These are phyloP conservation scores for Anoplolepis gracilipes DNA, from an alignment of 1,140 invertebrate genomes.

Conservation along the genomic window DNA sequence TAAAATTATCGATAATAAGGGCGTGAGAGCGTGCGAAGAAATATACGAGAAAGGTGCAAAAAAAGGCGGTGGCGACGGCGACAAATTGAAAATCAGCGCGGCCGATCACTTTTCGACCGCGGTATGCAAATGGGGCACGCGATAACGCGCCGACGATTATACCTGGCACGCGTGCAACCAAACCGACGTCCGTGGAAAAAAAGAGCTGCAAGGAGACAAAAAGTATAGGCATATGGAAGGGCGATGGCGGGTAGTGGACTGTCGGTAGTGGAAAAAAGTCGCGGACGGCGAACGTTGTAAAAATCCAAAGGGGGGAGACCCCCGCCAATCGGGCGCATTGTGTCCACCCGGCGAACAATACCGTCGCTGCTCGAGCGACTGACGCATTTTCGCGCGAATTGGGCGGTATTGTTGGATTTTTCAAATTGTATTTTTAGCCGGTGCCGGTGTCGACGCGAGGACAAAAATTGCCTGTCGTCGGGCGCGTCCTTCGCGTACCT, in stretches of 20 bases:
- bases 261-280: conserved; percentile 77
- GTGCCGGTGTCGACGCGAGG: conserved; percentile 62
- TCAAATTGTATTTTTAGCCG: conserved; percentile 81
- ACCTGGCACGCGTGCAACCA: conserved; percentile 67
- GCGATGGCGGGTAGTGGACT: conserved; percentile 1
- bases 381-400: conserved; percentile 81
- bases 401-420: conserved; percentile 83
- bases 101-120: conserved; percentile 72
- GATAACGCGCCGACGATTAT: conserved; percentile 84
- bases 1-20: not conserved
- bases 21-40: not conserved
- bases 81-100: conserved; percentile 75
- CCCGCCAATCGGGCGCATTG: conserved; percentile 84
- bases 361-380: conserved; percentile 70
- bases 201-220: conserved; percentile 68
- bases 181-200: conserved; percentile 60
- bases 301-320: conserved; percentile 74
- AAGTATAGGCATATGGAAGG: conserved; percentile 49
- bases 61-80: conserved; percentile 61
- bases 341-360: conserved; percentile 80
- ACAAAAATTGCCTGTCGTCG: conserved; percentile 68
- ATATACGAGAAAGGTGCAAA: conserved; percentile 18
- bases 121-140: conserved; percentile 83
- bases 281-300: conserved; percentile 79
- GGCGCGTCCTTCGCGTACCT: conserved; percentile 48